Base-by-base conservation (phyloP, 2,113 vertebrate genomes). In the Calyptommatus sinebrachiatus region DNA sequence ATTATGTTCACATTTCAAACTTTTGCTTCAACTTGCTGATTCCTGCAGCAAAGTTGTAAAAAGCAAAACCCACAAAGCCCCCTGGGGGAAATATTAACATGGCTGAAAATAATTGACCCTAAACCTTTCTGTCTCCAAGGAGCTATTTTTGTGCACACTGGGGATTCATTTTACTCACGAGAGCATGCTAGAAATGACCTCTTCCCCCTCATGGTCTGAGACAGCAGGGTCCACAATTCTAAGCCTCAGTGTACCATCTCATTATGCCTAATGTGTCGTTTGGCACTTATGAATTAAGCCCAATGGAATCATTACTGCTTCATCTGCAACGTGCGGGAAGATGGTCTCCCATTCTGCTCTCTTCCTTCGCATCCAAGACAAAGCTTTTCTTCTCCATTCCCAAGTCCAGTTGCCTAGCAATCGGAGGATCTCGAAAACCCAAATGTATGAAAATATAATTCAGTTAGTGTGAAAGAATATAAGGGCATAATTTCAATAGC, bases 371-470 rank as follows among this genome's bases (percentile, higher is more conserved):
- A 74, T 60, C 24, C 89, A 84, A 81, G 83, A 86, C 70, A 48
- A 35, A 20, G 63, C 76, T 63, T 88, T 84, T 78, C 45, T 0
- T 91, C 82, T 46, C 78, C 9, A 31, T 82, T 80, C 78, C 85
- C 57, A 71, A 91, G 71, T 86, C 75, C 87, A 89, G 92, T 95
- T 94, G 93, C 94, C 93, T 94, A 91, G 94, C 93, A 92, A 90
- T 94, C 87, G 79, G 31, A 61, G 70, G 81, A 88, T 86, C 89
- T 57, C 82, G 71, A 71, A 48, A 80, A 46, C 84, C 88, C 89
- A 72, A 89, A 92, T 75, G 85, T 92, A 93, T 90, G 90, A 92
- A 92, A 88, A 86, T 86, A 88, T 93, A 94, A 94, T 94, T 94
- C 88, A 92, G 78, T 94, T 94, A 41, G 35, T 86, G 78, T 87